Evolutionary conservation across 2,888 invertebrate genomes (phyloP), one percentile per base, ranked within the genome.

Genomic region (Clitarchus hookeri): DNA sequence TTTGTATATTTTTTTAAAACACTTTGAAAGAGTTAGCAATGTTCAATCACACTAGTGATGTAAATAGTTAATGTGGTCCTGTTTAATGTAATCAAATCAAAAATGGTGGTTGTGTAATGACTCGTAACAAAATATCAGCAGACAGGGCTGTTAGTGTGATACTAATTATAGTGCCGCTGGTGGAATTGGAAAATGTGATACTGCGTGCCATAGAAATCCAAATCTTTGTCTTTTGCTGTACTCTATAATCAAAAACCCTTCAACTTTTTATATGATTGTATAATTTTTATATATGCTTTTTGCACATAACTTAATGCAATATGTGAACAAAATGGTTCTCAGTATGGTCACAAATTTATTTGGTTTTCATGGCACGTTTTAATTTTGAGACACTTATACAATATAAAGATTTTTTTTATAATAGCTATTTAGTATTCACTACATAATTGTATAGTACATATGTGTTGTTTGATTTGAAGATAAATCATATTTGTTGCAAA

Each of bases 161-260:
- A 65, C 65, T 65, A 65, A 65, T 65, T 65, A 53, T 65, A 65
- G n/a, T 65, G 23, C 23, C 48, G 12, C 8, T 11, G 23, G 23
- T n/a, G 65, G n/a, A n/a, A 65, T 65, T 65, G 65, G n/a, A 65
- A 65, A 65, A 65, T 65, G 65, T 65, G 65, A 65, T 65, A 65
- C 23, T 65, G 65, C 65, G 65, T 65, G 65, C 65, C 65, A 65
- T 65, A 65, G 65, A 65, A 65, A 65, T 65, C 65, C 65, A 65
- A 65, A 65, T 65, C 11, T 65, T 8, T 65, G 16, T 65, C n/a
- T 65, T 19, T 65, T 8, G 19, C 6, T 53, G 13, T n/a, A 11
- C 16, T 6, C 65, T 65, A 65, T 23, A 0, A 23, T 65, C 65
- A 65, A 23, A 23, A 65, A 65, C 48, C 0, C 53, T 53, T 53